Base-by-base conservation (phyloP, 2,888 invertebrate genomes). In the Nasonovia ribisnigri region DNA sequence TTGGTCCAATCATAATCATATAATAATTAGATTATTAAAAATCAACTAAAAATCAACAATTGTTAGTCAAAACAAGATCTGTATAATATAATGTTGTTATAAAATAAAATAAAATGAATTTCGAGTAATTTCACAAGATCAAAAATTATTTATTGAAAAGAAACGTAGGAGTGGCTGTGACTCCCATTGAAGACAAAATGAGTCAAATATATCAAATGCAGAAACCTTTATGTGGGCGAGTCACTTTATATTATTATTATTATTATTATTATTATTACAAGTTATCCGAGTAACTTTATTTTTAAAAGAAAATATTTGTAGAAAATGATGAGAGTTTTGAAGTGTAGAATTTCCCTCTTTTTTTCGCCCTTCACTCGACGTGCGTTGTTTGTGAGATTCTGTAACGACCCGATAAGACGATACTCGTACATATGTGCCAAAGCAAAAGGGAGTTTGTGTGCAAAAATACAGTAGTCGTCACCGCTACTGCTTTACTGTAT, bases 141-240 rank as follows among this genome's bases (percentile, higher is more conserved):
- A 89, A 89, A 92, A 84, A 89, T 93, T 54, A 89, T 84, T 67
- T 93, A 46, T 10, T 46, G 84, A 84, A 57, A 54, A n/a, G 88
- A 93, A 89, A 84, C 26, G 84, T 93, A 57, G 92, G 57, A 84
- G 84, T 88, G 36, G 89, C 46, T 84, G 43, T 36, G 26, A 36
- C 36, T 60, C 36, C 46, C 24, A 36, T 36, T 84, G 84, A 57
- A 89, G 57, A 93, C 77, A 84, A 92, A 92, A 92, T 24, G 84
- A 89, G 57, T 89, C 16, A 54, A 89, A 92, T 92, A 84, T 89
- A 89, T 92, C 92, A 93, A 93, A 88, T 43, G 46, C 77, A 51
- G 57, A 92, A 92, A 57, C 87, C n/a, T 86, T 48, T 77, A 36
- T 36, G 36, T 36, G 36, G 36, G 77, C 26, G 4, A 26, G 4